Evolutionary conservation across 1,140 invertebrate genomes (phyloP), one percentile per base, ranked within the genome.

Genomic region (Bombus cullumanus): DNA sequence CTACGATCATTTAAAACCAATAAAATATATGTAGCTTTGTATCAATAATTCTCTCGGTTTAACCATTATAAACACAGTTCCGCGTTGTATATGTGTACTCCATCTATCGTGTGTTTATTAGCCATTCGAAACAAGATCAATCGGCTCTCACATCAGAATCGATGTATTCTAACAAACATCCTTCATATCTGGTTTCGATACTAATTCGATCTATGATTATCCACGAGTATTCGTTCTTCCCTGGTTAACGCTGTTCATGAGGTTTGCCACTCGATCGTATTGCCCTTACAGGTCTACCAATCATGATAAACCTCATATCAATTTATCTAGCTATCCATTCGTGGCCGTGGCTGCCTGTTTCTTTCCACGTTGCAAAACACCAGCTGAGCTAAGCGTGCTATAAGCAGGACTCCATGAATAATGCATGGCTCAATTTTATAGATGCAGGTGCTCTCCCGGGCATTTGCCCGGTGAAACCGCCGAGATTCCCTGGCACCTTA

Each of bases 351-450:
- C 71, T 47, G n/a, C 59, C 66, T 66, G 66, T 69, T 77, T 73
- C 81, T 89, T 88, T 78, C 39, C 80, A 76, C 81, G 88, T 92
- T 84, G 87, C 88, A 85, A 87, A 90, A 90, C 85, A 78, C 73
- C 80, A 78, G 83, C 73, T 66, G 88, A 90, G 83, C 77, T 83
- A 85, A 88, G 76, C 87, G 82, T 77, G 73, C 86, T 84, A 84
- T 86, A 89, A 82, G 22, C 83, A 83, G 69, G 79, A 69, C 43
- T 74, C 83, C 69, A 89, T 92, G 89, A 92, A 92, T 92, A 89
- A 92, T 92, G 88, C 88, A 92, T 79, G 79, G 43, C 53, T 89
- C 76, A 85, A 88, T 91, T 91, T 92, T 89, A 91, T 92, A 88
- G 86, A 91, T 91, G 88, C 87, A 89, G 85, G 86, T 88, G 86